A percentile compares a stretch with the other conserved stretches of the same genome.
Conservation (phyloP, 2,888 invertebrate genomes). For the Tipula confusa region DNA sequence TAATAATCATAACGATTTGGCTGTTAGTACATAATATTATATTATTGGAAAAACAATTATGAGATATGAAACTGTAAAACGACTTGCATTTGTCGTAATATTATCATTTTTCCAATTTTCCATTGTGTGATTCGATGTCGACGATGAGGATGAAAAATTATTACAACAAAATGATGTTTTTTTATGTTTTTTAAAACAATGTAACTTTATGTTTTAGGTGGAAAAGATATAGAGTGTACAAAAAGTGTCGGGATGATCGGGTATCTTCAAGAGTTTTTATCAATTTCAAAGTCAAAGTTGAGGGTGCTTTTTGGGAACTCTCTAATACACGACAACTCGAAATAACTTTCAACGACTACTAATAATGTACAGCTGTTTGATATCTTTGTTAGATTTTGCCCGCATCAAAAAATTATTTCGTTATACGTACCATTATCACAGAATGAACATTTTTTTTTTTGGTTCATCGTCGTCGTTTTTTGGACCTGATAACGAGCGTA, state of each 20-base stretch:
- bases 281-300: too few species aligned
- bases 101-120: conserved; percentile 20
- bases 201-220: neutral
- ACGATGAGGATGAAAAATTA: neutral
- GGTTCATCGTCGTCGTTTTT: neutral
- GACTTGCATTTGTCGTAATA: neutral
- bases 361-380: conserved; percentile 1
- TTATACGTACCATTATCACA: neutral
- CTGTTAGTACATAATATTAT: neutral
- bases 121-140: neutral
- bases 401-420: neutral
- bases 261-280: too few species aligned
- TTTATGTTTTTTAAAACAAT: neutral
- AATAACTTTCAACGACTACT: neutral
- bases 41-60: conserved; percentile 20
- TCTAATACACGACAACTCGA: neutral
- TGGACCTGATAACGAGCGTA: neutral
- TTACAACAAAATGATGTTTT: neutral
- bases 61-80: neutral
- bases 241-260: too few species aligned
- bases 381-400: neutral
- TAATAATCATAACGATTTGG: conserved; percentile 12
- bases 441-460: neutral
- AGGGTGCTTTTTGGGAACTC: too few species aligned
- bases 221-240: too few species aligned